These are phyloP conservation scores for Eulemur mongoz DNA, from an alignment of 2,797 vertebrate species.

Conservation along the genomic window DNA sequence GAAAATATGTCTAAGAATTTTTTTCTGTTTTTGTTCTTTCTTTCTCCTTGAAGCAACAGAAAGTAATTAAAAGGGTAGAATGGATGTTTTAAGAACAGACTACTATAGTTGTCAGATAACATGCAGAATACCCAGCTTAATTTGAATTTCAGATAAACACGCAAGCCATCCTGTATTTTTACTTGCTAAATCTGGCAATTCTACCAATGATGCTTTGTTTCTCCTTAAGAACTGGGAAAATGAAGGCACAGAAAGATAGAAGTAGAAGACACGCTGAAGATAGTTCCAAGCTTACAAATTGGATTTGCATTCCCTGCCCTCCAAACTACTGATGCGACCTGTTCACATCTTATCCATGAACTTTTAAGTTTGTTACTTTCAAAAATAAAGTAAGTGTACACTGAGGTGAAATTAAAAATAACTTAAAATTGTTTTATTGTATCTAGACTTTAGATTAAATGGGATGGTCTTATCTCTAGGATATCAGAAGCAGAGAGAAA, in stretches of 20 bases:
- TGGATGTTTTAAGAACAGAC: background rate
- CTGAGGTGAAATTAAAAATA: background rate
- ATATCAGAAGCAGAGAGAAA: background rate
- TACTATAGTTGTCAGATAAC: background rate
- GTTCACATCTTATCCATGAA: background rate
- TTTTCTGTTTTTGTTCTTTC: background rate
- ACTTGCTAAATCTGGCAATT: background rate
- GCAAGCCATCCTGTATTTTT: background rate
- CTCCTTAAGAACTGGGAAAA: background rate
- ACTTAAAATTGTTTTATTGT: background rate
- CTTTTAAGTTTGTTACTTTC: background rate
- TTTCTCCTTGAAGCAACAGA: conserved; percentile 25
- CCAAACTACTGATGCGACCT: background rate
- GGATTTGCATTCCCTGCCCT: background rate
- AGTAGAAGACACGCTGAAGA: background rate
- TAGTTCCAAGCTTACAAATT: background rate
- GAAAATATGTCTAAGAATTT: background rate
- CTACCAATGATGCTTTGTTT: background rate
- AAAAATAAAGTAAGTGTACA: background rate
- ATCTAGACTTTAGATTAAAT: background rate
- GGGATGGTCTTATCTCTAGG: background rate
- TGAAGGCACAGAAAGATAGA: background rate
- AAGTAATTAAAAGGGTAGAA: background rate
- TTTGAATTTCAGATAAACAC: conserved; percentile 31
- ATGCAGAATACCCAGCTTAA: background rate